phyloP scores from a whole-genome alignment of 1,140 invertebrate species.

The Camponotus vicinus region DNA sequence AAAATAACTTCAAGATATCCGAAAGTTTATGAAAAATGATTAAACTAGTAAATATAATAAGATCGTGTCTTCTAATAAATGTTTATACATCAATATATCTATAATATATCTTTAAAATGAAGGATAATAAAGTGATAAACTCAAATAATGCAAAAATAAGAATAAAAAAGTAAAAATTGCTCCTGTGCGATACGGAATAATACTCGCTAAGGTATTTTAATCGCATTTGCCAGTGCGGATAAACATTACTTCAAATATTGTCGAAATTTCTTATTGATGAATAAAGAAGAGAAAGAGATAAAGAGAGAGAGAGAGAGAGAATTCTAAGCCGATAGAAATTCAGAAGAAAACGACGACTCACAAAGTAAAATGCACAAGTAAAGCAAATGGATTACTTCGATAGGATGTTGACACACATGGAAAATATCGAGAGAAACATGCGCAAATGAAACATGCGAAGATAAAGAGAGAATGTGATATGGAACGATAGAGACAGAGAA shows the following conservation, averaged over 20 bases:
- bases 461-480: slow-evolving; percentile 24
- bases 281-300: not conserved
- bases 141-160: slow-evolving; percentile 34
- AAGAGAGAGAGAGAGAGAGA: slow-evolving; percentile 2
- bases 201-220: slow-evolving; percentile 45
- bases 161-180: slow-evolving; percentile 35
- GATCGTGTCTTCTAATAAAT: not conserved
- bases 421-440: slow-evolving; percentile 44
- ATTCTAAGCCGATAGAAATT: slow-evolving; percentile 1
- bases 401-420: slow-evolving; percentile 29
- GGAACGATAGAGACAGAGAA: slow-evolving; percentile 2
- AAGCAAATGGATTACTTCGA: not conserved
- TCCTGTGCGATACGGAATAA: slow-evolving; percentile 44
- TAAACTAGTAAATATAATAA: not conserved
- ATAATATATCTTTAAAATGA: slow-evolving; percentile 39
- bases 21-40: not conserved
- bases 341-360: slow-evolving; percentile 13
- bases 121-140: slow-evolving; percentile 50
- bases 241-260: slow-evolving; percentile 57
- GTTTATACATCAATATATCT: slow-evolving; percentile 5
- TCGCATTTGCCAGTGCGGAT: slow-evolving; percentile 46
- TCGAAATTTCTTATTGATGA: slow-evolving; percentile 53
- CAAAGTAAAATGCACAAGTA: not conserved
- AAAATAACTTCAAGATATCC: slow-evolving; percentile 2
- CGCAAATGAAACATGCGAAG: slow-evolving; percentile 22